A percentile compares a stretch with the other conserved stretches of the same genome.
Conservation (phyloP, 2,113 vertebrate genomes). For the Poicephalus gulielmi region DNA sequence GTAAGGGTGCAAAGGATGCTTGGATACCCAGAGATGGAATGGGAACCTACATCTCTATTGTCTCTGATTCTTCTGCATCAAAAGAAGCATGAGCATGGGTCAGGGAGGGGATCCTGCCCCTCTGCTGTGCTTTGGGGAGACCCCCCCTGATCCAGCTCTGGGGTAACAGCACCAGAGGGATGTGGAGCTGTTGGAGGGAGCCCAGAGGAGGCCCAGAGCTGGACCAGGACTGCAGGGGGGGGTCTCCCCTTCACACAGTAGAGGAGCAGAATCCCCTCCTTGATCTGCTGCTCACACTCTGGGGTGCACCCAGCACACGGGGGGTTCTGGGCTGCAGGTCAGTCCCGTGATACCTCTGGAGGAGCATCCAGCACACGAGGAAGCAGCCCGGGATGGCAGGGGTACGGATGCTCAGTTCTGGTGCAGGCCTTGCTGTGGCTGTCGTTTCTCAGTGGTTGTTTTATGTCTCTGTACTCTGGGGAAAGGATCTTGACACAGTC, state of each 20-base stretch:
- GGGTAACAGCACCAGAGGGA: not conserved
- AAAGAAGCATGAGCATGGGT: not conserved
- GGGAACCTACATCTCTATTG: not conserved
- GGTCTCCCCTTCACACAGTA: not conserved
- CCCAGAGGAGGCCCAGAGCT: not conserved
- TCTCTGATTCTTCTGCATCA: not conserved
- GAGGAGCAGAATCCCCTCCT: not conserved
- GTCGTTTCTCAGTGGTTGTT: not conserved
- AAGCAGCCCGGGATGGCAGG: not conserved
- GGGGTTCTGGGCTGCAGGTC: not conserved
- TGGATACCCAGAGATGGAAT: not conserved
- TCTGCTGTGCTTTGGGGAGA: not conserved
- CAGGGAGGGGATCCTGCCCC: not conserved
- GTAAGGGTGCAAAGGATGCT: not conserved
- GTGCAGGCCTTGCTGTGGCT: not conserved
- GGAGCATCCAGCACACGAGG: not conserved
- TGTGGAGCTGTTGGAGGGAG: not conserved
- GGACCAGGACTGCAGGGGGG: not conserved
- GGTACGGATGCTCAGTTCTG: not conserved
- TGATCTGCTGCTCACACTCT: not conserved
- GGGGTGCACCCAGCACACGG: not conserved
- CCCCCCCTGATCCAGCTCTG: not conserved
- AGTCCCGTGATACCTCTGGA: fast-evolving
- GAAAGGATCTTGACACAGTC: not conserved
- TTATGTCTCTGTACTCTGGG: not conserved